phyloP scores from a whole-genome alignment of 2,113 vertebrate genomes.

The Marmota monax region DNA sequence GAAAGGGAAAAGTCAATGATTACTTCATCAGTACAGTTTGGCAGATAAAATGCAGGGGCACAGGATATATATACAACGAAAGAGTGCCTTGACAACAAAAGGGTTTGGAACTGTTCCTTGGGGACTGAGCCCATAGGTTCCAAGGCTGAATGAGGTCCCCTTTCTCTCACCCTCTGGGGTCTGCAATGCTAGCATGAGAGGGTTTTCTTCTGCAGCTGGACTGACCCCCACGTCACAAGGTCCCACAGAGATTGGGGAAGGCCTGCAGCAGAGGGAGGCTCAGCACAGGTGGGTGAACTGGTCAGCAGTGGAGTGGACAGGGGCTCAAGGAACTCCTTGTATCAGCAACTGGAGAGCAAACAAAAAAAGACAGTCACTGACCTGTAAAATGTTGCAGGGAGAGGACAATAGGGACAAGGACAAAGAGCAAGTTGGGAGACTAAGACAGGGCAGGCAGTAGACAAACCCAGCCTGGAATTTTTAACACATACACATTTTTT shows the following conservation, averaged over 20 bases:
- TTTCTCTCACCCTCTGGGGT: slow-evolving; percentile 84
- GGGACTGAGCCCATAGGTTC: slow-evolving; percentile 31
- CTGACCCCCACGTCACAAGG: slow-evolving; percentile 62
- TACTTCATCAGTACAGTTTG: slow-evolving; percentile 36
- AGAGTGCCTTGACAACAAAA: slow-evolving; percentile 38
- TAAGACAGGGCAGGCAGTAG: neutral
- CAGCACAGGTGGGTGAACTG: slow-evolving; percentile 53
- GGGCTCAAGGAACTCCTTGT: slow-evolving; percentile 57
- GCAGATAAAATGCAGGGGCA: slow-evolving; percentile 48
- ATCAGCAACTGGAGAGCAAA: slow-evolving; percentile 79
- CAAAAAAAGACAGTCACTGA: slow-evolving; percentile 52
- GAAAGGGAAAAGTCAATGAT: slow-evolving; percentile 54
- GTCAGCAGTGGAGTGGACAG: slow-evolving; percentile 73
- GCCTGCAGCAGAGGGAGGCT: slow-evolving; percentile 45
- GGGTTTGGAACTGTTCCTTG: slow-evolving; percentile 41
- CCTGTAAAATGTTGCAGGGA: neutral
- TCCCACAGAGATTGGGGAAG: slow-evolving; percentile 51
- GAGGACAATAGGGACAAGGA: neutral
- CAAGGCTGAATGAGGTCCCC: slow-evolving; percentile 63
- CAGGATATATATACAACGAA: slow-evolving; percentile 7
- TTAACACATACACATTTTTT: neutral
- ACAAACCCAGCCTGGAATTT: neutral
- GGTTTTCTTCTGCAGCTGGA: slow-evolving; percentile 71
- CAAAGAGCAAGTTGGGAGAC: neutral
- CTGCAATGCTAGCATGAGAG: slow-evolving; percentile 81